Conservation (phyloP, 2,113 vertebrate genomes). For the Microtus richardsoni region DNA sequence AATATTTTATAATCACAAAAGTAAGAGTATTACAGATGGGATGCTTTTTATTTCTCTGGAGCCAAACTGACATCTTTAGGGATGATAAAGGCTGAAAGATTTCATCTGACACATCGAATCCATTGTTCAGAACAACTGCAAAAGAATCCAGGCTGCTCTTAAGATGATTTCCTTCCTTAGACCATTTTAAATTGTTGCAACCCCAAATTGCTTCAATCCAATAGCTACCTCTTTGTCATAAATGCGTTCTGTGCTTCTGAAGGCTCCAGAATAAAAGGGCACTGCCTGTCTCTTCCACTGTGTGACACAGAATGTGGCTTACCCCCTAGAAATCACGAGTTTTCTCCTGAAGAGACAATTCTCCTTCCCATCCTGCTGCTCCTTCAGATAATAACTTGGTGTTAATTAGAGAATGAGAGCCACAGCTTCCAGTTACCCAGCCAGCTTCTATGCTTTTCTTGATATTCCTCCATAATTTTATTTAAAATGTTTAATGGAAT, state of each 20-base stretch:
- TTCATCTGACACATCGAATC: not conserved
- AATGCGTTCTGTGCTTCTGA: not conserved
- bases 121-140: not conserved
- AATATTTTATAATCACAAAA: constrained; percentile 38
- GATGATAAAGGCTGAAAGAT: not conserved
- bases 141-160: not conserved
- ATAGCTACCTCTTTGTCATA: constrained; percentile 38
- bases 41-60: constrained; percentile 55
- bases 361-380: not conserved
- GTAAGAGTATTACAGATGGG: not conserved
- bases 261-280: not conserved
- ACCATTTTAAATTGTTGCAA: constrained; percentile 27
- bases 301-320: not conserved
- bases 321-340: not conserved
- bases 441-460: constrained; percentile 19
- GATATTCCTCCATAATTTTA: not conserved
- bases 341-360: not conserved
- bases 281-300: not conserved
- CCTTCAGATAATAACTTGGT: not conserved
- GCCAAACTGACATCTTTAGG: not conserved
- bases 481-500: not conserved
- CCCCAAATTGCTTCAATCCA: constrained; percentile 13
- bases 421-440: not conserved
- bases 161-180: constrained; percentile 2
- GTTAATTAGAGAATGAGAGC: constrained; percentile 11